Evolutionary conservation across 2,888 invertebrate genomes (phyloP), one percentile per base, ranked within the genome.

Genomic region (Brenthis hecate): DNA sequence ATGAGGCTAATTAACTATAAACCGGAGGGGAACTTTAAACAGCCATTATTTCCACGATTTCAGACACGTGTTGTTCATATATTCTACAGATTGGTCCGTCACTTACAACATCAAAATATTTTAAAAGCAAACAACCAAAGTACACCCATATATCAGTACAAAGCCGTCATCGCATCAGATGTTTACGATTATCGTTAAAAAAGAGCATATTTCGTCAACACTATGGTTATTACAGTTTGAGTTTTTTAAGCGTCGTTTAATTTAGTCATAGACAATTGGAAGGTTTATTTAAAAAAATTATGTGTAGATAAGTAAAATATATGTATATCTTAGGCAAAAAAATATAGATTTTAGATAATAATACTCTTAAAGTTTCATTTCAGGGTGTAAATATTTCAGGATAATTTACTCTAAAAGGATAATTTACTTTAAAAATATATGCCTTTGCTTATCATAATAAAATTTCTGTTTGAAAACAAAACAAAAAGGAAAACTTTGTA

Each of bases 141-240:
- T 36, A 51, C 6, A 53, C 36, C 43, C 66, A 69, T 77, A 76
- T 75, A 75, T 77, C 72, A 74, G 72, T 73, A 75, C 75, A 74
- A 76, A 77, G 69, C 76, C 74, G 76, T 75, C 76, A 72, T 65
- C 74, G 72, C 74, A 72, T 74, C 75, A 76, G 71, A 72, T 80
- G 80, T 78, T 80, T 79, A 78, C 76, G 75, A 80, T 80, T 78
- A 79, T 78, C 76, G 76, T 77, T 77, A 77, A 76, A 76, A 76
- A 75, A 76, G 71, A 74, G 74, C 78, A 73, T 75, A 76, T 75
- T 74, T 77, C 77, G 75, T 79, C 78, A 77, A 78, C 76, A 76
- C 71, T 66, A 53, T 11, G 14, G 14, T 13, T 51, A 51, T 6
- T 61, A 53, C 13, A 19, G 11, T 61, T 51, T 19, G 16, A 32